phyloP scores from a whole-genome alignment of 2,797 vertebrate species.

The Anguilla obscura region DNA sequence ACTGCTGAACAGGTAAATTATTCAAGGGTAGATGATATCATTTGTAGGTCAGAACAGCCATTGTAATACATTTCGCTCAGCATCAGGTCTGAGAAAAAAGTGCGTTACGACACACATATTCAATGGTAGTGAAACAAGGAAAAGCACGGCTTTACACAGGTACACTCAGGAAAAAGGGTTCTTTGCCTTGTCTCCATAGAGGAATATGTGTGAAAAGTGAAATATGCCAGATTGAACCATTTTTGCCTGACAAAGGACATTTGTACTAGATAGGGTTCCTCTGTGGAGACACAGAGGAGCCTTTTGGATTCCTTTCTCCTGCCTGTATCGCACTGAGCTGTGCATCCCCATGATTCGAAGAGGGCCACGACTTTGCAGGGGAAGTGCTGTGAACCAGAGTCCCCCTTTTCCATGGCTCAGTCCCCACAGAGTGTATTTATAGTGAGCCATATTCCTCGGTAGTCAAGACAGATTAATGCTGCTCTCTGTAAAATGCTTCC shows the following conservation, averaged over 20 bases:
- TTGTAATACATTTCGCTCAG: conserved; percentile 20
- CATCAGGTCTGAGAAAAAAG: conserved; percentile 50
- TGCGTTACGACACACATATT: neutral
- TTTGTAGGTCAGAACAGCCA: neutral
- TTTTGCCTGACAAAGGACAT: no score
- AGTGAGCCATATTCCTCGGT: conserved; percentile 21
- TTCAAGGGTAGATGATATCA: neutral
- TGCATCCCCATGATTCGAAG: neutral
- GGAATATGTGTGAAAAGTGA: no score
- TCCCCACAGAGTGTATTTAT: conserved; percentile 16
- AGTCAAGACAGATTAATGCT: conserved; percentile 29
- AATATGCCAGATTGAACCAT: no score
- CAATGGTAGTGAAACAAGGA: neutral
- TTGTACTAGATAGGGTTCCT: no score
- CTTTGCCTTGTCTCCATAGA: no score
- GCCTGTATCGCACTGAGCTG: neutral
- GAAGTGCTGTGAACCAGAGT: conserved; percentile 9
- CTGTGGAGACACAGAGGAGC: no score
- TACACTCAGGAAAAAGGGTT: no score
- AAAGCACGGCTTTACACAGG: neutral
- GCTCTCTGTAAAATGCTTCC: neutral
- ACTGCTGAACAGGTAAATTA: no score
- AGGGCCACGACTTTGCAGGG: neutral
- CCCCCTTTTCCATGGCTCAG: conserved; percentile 8
- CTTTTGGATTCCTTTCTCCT: no score